Evolutionary conservation across 2,113 vertebrate genomes (phyloP).

Genomic region (Trochalopteron elliotii): DNA sequence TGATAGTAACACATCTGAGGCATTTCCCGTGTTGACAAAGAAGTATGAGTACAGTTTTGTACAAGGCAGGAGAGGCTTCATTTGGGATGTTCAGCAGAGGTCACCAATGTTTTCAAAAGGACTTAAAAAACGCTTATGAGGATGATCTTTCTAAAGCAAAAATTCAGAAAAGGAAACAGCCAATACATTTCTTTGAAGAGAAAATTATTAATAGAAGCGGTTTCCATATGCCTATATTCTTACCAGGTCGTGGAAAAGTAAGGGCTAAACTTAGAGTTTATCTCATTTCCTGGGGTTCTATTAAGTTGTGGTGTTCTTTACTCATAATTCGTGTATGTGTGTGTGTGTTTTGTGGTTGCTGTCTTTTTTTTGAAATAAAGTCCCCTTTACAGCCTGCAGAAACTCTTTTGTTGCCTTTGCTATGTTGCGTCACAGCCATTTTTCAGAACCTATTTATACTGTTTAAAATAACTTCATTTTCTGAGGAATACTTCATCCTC

Average conservation of each 20-base stretch:
- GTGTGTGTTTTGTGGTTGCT: background rate
- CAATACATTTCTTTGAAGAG: background rate
- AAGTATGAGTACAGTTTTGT: background rate
- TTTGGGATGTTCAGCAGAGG: background rate
- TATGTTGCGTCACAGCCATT: background rate
- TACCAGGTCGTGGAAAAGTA: background rate
- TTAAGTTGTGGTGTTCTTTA: background rate
- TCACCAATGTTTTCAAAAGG: background rate
- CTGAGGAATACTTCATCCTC: background rate
- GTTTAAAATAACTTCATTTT: background rate
- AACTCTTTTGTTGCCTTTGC: background rate
- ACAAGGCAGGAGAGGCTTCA: background rate
- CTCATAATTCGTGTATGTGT: background rate
- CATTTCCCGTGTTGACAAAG: background rate
- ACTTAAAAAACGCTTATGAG: background rate
- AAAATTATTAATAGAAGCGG: conserved; percentile 17
- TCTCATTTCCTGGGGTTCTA: conserved; percentile 38
- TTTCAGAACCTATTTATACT: background rate
- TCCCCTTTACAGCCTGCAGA: background rate
- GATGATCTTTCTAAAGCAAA: background rate
- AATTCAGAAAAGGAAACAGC: background rate
- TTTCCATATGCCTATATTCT: background rate
- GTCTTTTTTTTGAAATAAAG: background rate
- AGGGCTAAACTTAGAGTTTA: background rate
- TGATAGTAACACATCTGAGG: background rate